Percentiles rank a stretch among this genome's conserved stretches.
These are phyloP conservation scores for Tetramorium alpestre DNA, from an alignment of 1,140 invertebrate species.

Conservation along the genomic window DNA sequence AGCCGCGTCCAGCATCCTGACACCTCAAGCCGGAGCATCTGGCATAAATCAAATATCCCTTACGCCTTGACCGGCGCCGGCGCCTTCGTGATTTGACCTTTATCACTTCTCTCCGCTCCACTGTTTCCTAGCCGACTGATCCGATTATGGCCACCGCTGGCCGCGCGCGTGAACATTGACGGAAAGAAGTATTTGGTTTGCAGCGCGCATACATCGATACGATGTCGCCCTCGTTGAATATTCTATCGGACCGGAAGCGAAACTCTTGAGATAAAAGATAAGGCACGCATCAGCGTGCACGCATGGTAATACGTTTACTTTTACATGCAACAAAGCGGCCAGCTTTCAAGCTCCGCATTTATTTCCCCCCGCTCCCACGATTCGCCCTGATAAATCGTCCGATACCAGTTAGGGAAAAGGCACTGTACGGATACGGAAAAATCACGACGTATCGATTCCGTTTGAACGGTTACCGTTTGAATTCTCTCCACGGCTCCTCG, in stretches of 20 bases:
- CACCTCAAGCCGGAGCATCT: conserved; percentile 27
- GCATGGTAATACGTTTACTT: conserved; percentile 54
- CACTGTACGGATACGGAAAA: conserved; percentile 3
- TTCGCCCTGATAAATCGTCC: conserved; percentile 31
- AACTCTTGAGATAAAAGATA: conserved; percentile 40
- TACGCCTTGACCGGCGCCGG: background rate
- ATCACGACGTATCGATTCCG: conserved; percentile 42
- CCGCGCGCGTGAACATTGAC: conserved; percentile 22
- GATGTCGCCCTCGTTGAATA: conserved; percentile 28
- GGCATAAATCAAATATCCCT: conserved; percentile 65
- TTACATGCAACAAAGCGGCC: background rate
- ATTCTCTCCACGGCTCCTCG: conserved; percentile 4
- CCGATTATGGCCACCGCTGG: conserved; percentile 9
- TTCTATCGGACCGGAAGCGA: conserved; percentile 50
- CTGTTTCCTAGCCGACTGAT: conserved; percentile 9
- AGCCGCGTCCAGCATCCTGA: conserved; percentile 40
- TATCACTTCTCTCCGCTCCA: background rate
- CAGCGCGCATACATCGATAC: conserved; percentile 27
- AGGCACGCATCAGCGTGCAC: conserved; percentile 43
- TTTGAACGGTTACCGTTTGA: conserved; percentile 51
- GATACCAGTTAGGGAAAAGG: conserved; percentile 13
- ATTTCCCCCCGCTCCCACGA: background rate
- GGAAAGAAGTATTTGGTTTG: conserved; percentile 55
- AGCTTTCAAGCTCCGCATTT: conserved; percentile 11
- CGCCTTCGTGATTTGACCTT: conserved; percentile 40